Evolutionary conservation across 1,140 invertebrate genomes (phyloP).

Genomic region (Heliconius himera): DNA sequence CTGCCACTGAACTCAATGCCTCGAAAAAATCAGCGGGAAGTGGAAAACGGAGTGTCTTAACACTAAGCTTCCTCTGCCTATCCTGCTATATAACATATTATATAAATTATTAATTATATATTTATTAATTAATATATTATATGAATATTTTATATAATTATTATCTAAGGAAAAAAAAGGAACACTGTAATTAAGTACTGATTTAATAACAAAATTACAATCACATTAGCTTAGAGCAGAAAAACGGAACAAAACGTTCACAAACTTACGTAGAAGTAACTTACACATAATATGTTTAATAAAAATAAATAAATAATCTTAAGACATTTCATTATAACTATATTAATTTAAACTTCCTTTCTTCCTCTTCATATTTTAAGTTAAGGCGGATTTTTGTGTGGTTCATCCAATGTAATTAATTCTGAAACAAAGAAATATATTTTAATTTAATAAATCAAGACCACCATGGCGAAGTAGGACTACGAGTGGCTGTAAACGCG

Average conservation of each 20-base stretch:
- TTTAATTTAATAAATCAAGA: background rate
- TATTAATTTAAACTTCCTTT: background rate
- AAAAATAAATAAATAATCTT: conserved; percentile 30
- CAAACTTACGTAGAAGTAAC: conserved; percentile 24
- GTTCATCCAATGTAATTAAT: background rate
- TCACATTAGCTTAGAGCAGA: conserved; percentile 10
- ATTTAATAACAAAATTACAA: conserved; percentile 24
- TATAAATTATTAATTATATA: too few relatives aligned
- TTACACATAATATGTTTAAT: background rate
- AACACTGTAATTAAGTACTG: conserved; percentile 27
- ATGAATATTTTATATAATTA: too few relatives aligned
- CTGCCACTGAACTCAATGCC: too few relatives aligned
- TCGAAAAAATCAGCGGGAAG: too few relatives aligned
- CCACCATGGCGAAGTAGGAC: too few relatives aligned
- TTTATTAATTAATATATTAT: too few relatives aligned
- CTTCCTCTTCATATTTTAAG: conserved; percentile 16
- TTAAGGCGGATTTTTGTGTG: conserved; percentile 23
- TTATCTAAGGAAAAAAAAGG: background rate
- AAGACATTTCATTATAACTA: conserved; percentile 24
- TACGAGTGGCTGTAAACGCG: too few relatives aligned
- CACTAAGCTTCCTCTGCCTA: too few relatives aligned
- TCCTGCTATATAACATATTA: too few relatives aligned
- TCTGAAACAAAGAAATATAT: conserved; percentile 24
- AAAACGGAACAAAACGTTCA: background rate
- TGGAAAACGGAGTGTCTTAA: too few relatives aligned